Evolutionary conservation across 2,888 invertebrate genomes (phyloP).

Genomic region (Gnatocerus cornutus): DNA sequence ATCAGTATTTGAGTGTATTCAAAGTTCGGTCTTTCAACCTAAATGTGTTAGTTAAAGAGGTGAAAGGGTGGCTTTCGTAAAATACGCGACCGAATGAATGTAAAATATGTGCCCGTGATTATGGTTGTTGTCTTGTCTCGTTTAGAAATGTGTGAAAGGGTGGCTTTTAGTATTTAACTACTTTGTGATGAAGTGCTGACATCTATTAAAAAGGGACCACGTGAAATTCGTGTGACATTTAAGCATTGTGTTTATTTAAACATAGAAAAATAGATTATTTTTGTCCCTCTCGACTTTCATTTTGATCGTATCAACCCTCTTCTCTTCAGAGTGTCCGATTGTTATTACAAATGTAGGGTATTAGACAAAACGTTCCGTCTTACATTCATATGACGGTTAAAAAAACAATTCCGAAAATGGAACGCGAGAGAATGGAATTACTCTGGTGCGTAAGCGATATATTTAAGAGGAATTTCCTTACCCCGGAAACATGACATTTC

Average conservation of each 20-base stretch:
- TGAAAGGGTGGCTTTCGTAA: conserved; percentile 8
- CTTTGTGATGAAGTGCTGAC: conserved; percentile 39
- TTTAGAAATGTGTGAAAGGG: conserved; percentile 30
- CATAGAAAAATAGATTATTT: neutral
- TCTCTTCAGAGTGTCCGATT: conserved; percentile 6
- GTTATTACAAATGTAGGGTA: conserved; percentile 41
- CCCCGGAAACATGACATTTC: conserved; percentile 37
- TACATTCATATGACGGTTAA: conserved; percentile 41
- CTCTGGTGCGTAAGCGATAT: conserved; percentile 35
- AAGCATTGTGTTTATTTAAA: neutral
- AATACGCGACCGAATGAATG: conserved; percentile 32
- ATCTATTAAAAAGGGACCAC: conserved; percentile 33
- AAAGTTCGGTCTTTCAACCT: conserved; percentile 10
- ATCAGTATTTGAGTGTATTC: neutral
- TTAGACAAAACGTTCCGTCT: conserved; percentile 40
- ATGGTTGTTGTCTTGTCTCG: conserved; percentile 32
- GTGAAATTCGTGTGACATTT: neutral
- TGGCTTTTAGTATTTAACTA: conserved; percentile 36
- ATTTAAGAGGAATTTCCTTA: conserved; percentile 39
- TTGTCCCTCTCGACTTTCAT: too few species aligned
- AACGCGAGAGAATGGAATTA: conserved; percentile 38
- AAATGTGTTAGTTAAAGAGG: conserved; percentile 16
- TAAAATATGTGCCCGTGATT: conserved; percentile 38
- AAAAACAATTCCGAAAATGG: conserved; percentile 46
- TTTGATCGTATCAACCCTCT: too few species aligned